Conservation (phyloP, 2,888 invertebrate genomes). For the Cosmia trapezina region DNA sequence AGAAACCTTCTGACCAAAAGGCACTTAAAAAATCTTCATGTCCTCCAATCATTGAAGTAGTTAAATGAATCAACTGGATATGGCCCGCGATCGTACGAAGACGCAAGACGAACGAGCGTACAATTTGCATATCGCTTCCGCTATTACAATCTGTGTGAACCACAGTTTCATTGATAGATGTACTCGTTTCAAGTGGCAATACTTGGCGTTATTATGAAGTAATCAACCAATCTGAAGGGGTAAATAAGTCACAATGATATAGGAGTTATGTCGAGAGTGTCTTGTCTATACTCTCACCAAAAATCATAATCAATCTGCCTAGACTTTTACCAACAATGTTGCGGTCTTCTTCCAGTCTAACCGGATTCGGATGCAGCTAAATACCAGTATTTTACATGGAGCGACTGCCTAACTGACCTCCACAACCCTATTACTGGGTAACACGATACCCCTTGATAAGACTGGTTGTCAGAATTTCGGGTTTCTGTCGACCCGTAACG, state of each 20-base stretch:
- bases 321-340: too few species aligned
- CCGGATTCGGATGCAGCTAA: too few species aligned
- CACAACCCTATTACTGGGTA: too few species aligned
- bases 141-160: constrained; percentile 34
- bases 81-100: constrained; percentile 28
- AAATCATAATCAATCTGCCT: too few species aligned
- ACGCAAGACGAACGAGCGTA: constrained; percentile 28
- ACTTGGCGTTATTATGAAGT: not conserved
- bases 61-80: constrained; percentile 38
- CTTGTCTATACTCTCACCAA: too few species aligned
- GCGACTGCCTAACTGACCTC: too few species aligned
- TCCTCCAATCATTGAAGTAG: constrained; percentile 25
- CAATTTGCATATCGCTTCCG: constrained; percentile 54
- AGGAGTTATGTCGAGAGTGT: not conserved
- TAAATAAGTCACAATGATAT: not conserved
- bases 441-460: too few species aligned
- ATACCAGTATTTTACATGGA: too few species aligned
- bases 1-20: not conserved
- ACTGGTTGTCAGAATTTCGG: too few species aligned
- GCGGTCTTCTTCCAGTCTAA: too few species aligned
- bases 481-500: too few species aligned
- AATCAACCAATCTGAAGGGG: not conserved
- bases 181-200: constrained; percentile 10
- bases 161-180: constrained; percentile 37
- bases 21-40: constrained; percentile 17